A percentile compares a stretch with the other conserved stretches of the same genome.
Conservation (phyloP, 2,888 invertebrate species). For the Vannuccia rotundouncinata region DNA sequence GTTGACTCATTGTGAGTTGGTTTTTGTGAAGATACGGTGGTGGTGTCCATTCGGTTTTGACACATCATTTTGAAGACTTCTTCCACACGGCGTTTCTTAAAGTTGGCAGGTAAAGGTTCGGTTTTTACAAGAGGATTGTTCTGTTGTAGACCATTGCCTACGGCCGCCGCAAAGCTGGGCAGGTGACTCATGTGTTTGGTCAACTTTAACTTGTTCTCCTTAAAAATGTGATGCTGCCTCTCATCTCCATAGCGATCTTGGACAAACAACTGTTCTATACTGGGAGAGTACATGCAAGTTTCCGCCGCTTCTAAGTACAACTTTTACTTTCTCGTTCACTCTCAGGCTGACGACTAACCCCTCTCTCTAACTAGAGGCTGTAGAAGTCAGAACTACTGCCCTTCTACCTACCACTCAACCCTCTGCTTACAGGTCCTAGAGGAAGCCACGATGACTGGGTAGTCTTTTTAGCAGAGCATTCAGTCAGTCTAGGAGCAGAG, state of each 20-base stretch:
- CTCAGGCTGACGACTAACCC: no score
- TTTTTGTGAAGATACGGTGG: not conserved
- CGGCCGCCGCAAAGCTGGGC: not conserved
- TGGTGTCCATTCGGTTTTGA: conserved; percentile 9
- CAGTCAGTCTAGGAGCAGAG: no score
- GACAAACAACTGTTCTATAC: no score
- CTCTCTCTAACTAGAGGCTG: no score
- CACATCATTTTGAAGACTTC: conserved; percentile 31
- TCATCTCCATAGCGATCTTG: not conserved
- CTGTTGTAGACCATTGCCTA: not conserved
- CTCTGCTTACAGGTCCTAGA: no score
- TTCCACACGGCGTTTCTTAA: not conserved
- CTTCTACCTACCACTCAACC: no score
- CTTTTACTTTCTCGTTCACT: no score
- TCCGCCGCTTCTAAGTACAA: no score
- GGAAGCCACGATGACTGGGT: no score
- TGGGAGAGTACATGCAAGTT: no score
- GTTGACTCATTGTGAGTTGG: not conserved
- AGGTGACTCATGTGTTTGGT: not conserved
- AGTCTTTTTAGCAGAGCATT: no score
- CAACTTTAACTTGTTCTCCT: conserved; percentile 35
- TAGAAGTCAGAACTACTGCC: no score
- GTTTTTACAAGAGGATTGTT: not conserved
- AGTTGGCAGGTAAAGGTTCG: not conserved
- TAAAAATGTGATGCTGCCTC: conserved; percentile 54